Percentiles rank a stretch among this genome's conserved stretches.
These are phyloP conservation scores for Galerucella pusilla DNA, from an alignment of 2,888 invertebrate species.

Conservation along the genomic window DNA sequence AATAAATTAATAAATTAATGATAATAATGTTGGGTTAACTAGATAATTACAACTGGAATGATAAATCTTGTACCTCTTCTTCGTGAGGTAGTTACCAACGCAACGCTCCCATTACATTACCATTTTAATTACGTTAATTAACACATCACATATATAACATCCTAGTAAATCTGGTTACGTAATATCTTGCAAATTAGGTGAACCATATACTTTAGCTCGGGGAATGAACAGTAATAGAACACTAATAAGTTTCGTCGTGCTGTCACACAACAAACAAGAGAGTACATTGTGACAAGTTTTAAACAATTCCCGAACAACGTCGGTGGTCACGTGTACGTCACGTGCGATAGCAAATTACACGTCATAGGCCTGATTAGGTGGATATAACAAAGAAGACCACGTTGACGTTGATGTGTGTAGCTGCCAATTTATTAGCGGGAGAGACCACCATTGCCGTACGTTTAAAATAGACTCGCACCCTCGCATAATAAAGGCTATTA, in stretches of 20 bases:
- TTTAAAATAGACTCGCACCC: conserved; percentile 49
- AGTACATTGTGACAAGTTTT: conserved; percentile 62
- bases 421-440: conserved; percentile 64
- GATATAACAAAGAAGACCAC: conserved; percentile 62
- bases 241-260: conserved; percentile 45
- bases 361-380: conserved; percentile 62
- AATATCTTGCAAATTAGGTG: conserved; percentile 23
- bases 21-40: no score
- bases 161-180: conserved; percentile 17
- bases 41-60: no score
- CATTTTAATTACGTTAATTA: conserved; percentile 17
- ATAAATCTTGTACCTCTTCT: no score
- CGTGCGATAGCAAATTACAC: conserved; percentile 64
- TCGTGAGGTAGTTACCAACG: no score
- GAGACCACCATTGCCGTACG: conserved; percentile 56
- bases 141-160: conserved; percentile 4
- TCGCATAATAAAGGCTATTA: conserved; percentile 60
- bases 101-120: neutral
- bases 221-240: conserved; percentile 24
- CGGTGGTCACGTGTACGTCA: conserved; percentile 60
- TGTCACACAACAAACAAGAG: conserved; percentile 54
- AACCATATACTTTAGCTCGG: conserved; percentile 11
- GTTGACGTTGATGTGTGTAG: conserved; percentile 66
- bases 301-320: conserved; percentile 60
- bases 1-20: no score